Evolutionary conservation across 2,888 invertebrate species (phyloP).

Genomic region (Nomada lathburiana): DNA sequence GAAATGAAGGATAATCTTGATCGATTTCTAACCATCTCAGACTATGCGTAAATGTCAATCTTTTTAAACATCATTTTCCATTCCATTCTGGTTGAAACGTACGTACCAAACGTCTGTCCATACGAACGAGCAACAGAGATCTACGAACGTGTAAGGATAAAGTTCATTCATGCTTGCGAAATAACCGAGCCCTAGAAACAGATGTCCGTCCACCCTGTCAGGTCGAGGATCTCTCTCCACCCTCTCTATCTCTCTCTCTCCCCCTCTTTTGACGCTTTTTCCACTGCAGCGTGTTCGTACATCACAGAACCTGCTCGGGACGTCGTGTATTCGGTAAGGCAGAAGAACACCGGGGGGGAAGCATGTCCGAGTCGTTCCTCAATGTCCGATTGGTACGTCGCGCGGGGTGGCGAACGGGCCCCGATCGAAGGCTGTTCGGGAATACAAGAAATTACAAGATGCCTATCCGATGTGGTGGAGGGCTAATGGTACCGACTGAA

Average conservation of each 20-base stretch:
- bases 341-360: slow-evolving; percentile 48
- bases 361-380: slow-evolving; percentile 73
- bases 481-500: slow-evolving; percentile 75
- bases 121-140: not conserved
- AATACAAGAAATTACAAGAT: slow-evolving; percentile 81
- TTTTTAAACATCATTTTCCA: no score
- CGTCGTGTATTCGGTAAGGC: slow-evolving; percentile 47
- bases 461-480: slow-evolving; percentile 73
- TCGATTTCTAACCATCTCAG: no score
- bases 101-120: no score
- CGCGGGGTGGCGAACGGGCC: slow-evolving; percentile 64
- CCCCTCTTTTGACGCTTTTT: slow-evolving; percentile 43
- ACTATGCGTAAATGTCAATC: no score
- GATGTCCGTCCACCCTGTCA: slow-evolving; percentile 31
- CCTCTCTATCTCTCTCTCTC: not conserved
- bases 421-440: slow-evolving; percentile 63
- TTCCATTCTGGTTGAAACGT: no score
- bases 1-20: no score
- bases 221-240: slow-evolving; percentile 17
- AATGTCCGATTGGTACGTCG: slow-evolving; percentile 75
- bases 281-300: slow-evolving; percentile 30
- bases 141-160: not conserved
- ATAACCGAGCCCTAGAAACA: slow-evolving; percentile 18
- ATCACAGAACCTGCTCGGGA: slow-evolving; percentile 32
- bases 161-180: slow-evolving; percentile 2